A percentile compares a stretch with the other conserved stretches of the same genome.
Evolutionary conservation across 2,888 invertebrate genomes (phyloP).

Genomic region (Tuta absoluta): DNA sequence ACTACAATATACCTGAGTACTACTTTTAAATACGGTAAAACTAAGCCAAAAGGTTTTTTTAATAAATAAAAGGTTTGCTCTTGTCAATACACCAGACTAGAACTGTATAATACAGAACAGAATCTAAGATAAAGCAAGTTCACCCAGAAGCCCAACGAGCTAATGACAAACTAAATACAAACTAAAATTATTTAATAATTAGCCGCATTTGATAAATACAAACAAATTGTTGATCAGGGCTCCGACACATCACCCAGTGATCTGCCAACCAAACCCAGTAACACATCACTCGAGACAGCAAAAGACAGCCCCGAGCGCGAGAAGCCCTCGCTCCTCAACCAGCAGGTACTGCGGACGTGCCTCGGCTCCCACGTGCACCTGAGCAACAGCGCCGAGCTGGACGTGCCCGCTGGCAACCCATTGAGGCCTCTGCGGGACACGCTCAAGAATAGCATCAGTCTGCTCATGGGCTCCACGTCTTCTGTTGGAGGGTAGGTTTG

Average conservation of each 20-base stretch:
- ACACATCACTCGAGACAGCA: constrained; percentile 37
- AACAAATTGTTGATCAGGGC: constrained; percentile 48
- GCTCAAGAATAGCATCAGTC: constrained; percentile 70
- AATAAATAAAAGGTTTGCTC: too few species aligned
- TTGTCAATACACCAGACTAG: too few species aligned
- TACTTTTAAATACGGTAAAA: too few species aligned
- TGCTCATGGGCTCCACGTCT: constrained; percentile 67
- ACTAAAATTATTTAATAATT: too few species aligned
- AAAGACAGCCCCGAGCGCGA: constrained; percentile 29
- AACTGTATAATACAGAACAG: too few species aligned
- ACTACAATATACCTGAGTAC: too few species aligned
- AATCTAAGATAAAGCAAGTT: too few species aligned
- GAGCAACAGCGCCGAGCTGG: constrained; percentile 68
- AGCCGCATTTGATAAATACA: too few species aligned
- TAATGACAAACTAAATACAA: too few species aligned
- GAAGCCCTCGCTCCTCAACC: constrained; percentile 55
- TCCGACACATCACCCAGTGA: constrained; percentile 70
- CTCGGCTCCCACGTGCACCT: constrained; percentile 69
- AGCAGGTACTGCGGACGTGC: constrained; percentile 58
- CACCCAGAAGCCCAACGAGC: too few species aligned
- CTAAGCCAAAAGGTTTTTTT: too few species aligned
- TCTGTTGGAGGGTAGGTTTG: constrained; percentile 56
- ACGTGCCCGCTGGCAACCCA: constrained; percentile 55
- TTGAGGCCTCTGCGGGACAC: constrained; percentile 69
- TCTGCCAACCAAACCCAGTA: constrained; percentile 58